These are phyloP conservation scores for Trachops cirrhosus DNA, from an alignment of 2,797 vertebrate species.

Conservation along the genomic window DNA sequence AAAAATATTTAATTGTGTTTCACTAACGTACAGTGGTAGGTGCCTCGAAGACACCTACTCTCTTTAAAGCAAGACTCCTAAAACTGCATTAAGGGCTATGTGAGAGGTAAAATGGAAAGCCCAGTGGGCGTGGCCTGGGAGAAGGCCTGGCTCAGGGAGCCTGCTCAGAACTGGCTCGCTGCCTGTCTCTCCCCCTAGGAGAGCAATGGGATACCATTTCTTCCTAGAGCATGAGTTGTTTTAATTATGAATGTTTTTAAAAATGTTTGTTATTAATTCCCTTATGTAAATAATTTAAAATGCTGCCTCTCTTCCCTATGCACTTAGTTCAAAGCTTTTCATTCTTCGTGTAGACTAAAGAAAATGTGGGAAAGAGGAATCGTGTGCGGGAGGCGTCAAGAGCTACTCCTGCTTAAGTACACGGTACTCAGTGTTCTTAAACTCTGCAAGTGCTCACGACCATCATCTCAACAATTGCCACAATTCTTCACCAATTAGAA, in stretches of 20 bases:
- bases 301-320: neutral
- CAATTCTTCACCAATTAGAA: neutral
- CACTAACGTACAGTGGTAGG: neutral
- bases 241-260: constrained; percentile 49
- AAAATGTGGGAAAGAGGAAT: neutral
- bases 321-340: constrained; percentile 50
- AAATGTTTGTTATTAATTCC: constrained; percentile 56
- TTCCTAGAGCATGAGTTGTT: neutral
- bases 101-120: neutral
- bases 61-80: neutral
- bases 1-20: neutral
- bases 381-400: neutral
- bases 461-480: neutral
- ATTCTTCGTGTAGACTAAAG: constrained; percentile 1
- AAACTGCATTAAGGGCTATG: neutral
- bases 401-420: neutral
- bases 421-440: neutral
- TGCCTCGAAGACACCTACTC: neutral
- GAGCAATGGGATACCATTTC: neutral
- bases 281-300: constrained; percentile 48
- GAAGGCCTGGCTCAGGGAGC: neutral
- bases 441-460: neutral
- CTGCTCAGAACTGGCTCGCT: neutral
- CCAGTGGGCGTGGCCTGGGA: neutral
- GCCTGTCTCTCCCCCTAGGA: neutral